Evolutionary conservation across 2,797 vertebrate genomes (phyloP).

Genomic region (Lerista edwardsae): DNA sequence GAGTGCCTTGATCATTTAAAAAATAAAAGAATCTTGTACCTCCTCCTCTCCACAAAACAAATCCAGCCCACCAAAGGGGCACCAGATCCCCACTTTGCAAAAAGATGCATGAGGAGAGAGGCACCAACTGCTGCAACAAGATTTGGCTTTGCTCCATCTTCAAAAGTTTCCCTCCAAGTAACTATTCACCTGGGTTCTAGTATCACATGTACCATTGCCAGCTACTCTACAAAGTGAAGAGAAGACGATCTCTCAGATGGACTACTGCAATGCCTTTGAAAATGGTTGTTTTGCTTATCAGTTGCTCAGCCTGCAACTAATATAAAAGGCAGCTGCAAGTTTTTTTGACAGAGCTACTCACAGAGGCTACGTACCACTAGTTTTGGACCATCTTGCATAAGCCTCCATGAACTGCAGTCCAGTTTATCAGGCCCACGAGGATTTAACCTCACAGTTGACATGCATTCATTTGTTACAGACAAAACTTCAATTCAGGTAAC

Average conservation of each 20-base stretch:
- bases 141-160: background rate
- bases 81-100: background rate
- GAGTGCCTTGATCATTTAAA: background rate
- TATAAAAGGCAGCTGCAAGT: background rate
- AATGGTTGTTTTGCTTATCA: no score
- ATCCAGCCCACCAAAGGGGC: no score
- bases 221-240: background rate
- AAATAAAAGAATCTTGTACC: no score
- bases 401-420: no score
- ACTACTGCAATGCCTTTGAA: background rate
- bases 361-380: background rate
- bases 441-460: no score
- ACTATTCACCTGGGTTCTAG: no score
- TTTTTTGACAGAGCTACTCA: background rate
- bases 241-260: background rate
- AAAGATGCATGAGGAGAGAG: background rate
- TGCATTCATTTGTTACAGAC: no score
- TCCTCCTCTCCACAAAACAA: background rate
- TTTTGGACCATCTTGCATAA: background rate
- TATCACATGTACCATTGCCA: background rate
- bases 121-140: background rate
- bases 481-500: no score
- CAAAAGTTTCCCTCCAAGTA: background rate
- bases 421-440: no score
- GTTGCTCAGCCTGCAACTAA: background rate